Base-by-base conservation (phyloP, 1,140 invertebrate genomes). In the Lerema accius region DNA sequence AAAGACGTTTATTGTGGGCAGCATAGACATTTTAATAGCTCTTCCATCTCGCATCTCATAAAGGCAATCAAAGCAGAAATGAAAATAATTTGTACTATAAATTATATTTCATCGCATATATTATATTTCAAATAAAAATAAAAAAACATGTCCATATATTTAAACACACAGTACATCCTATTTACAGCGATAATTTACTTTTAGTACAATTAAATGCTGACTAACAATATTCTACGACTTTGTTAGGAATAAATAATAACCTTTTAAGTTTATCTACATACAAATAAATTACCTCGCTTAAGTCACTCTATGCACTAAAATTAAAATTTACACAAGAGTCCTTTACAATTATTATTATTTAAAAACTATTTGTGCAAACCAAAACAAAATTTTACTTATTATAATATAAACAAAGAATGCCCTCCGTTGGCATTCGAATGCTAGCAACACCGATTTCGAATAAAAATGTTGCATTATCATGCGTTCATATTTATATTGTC, bases 1-100 rank as follows among this genome's bases (percentile, higher is more conserved):
- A n/a, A n/a, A n/a, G n/a, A n/a, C n/a, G n/a, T n/a, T n/a, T n/a
- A n/a, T n/a, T n/a, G n/a, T n/a, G n/a, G n/a, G n/a, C n/a, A n/a
- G n/a, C n/a, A n/a, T n/a, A n/a, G n/a, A n/a, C n/a, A n/a, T n/a
- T n/a, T n/a, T n/a, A n/a, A n/a, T n/a, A n/a, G n/a, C n/a, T n/a
- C n/a, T n/a, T n/a, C n/a, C n/a, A n/a, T n/a, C n/a, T n/a, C n/a
- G n/a, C n/a, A n/a, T n/a, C n/a, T n/a, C n/a, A n/a, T n/a, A 56
- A 63, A 42, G 28, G 23, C 32, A 58, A 46, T 35, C 13, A 65
- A 64, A 65, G 56, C 10, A 68, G 58, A 63, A 63, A 58, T 13
- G 50, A 63, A 80, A 69, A 65, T 65, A 74, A 55, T 69, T 67
- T 80, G 67, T 80, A 76, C 73, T 78, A 76, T 71, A 73, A 63